Base-by-base conservation (phyloP, 53 echinoderm and acorn worm species). In the Echinarachnius parma region DNA sequence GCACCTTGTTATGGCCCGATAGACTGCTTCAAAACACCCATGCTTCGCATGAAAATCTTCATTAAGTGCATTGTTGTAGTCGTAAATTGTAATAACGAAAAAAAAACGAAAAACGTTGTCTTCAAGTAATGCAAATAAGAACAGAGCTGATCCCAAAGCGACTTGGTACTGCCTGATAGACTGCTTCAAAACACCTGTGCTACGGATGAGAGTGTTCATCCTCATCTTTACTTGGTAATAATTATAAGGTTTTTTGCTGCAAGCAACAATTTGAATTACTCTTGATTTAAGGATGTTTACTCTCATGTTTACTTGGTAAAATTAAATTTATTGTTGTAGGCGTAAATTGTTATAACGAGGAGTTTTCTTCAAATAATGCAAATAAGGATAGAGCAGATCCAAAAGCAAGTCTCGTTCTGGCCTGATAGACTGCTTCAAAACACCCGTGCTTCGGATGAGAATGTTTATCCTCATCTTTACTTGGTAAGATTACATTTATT, bases 391-490 rank as follows among this genome's bases (percentile, higher is more conserved):
- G n/a, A n/a, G n/a, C n/a, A n/a, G n/a, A n/a, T n/a, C n/a, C n/a
- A n/a, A n/a, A n/a, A n/a, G n/a, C n/a, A n/a, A n/a, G n/a, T 2
- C n/a, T n/a, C n/a, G n/a, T n/a, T n/a, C n/a, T n/a, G n/a, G n/a
- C n/a, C n/a, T n/a, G n/a, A n/a, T n/a, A n/a, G 94, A 84, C 44
- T 53, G 80, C 31, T 86, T 93, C 62, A 78, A 65, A 42, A 93
- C 89, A 36, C 90, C 89, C 13, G 82, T 80, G 20, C 34, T 93
- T 11, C 67, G 86, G 20, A 75, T 47, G 29, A 80, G 90, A 59
- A 86, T 90, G 77, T 22, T 84, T 1, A 80, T 86, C 48, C 78
- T 90, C 21, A 80, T 86, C 56, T 64, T 61, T 26, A 76, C 81
- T 10, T 93, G 94, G 94, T 93, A 75, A 77, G 84, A 42, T 28